phyloP scores from a whole-genome alignment of 2,113 vertebrate genomes.

The Puntigrus tetrazona region DNA sequence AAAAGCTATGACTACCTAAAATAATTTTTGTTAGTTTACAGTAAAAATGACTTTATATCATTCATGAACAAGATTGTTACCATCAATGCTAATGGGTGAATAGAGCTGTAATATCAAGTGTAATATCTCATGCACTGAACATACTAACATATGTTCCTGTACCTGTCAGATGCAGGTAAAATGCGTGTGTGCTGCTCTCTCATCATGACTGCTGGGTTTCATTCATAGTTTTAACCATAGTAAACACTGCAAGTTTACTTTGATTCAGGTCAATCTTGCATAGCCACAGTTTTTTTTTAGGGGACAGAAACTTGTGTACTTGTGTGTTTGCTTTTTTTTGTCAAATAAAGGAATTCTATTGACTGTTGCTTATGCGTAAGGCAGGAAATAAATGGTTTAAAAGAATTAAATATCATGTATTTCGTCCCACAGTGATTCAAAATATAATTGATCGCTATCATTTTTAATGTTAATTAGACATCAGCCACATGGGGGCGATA shows the following conservation, averaged over 20 bases:
- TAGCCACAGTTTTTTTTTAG: neutral
- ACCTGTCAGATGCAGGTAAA: neutral
- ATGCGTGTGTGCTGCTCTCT: neutral
- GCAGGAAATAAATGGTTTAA: slow-evolving; percentile 45
- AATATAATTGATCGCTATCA: too few relatives aligned
- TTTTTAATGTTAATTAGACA: too few relatives aligned
- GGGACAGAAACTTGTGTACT: neutral
- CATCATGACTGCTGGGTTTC: neutral
- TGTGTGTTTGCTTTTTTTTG: slow-evolving; percentile 6
- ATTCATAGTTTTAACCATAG: neutral
- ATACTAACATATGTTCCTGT: neutral
- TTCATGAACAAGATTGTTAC: neutral
- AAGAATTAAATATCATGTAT: neutral
- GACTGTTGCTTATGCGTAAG: slow-evolving; percentile 19
- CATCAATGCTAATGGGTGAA: neutral
- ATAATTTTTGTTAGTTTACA: neutral
- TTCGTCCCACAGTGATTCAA: neutral
- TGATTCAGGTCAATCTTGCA: neutral
- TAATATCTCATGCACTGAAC: neutral
- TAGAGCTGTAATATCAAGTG: neutral
- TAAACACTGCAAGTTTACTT: neutral
- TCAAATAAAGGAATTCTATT: slow-evolving; percentile 14
- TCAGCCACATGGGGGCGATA: slow-evolving; percentile 56
- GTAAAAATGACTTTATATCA: neutral
- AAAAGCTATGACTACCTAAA: neutral